Evolutionary conservation across 2,797 vertebrate genomes (phyloP).

Genomic region (Arrhamphus sclerolepis): DNA sequence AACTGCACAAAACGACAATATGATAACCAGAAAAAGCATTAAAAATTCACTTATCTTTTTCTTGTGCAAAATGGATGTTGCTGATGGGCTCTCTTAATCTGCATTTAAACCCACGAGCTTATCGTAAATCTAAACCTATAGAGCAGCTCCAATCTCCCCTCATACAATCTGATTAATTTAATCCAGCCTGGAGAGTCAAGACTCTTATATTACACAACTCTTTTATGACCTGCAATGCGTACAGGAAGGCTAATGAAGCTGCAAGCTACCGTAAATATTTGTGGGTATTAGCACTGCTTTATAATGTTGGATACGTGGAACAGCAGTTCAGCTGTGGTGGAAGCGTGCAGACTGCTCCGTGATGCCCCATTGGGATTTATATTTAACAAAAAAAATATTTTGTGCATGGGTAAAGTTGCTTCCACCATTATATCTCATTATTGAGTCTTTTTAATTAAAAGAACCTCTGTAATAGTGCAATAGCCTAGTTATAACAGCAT

Average conservation of each 20-base stretch:
- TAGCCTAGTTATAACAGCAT: no score
- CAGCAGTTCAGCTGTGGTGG: no score
- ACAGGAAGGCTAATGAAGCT: constrained; percentile 17
- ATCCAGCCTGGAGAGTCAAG: constrained; percentile 28
- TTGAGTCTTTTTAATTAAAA: no score
- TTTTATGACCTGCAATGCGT: constrained; percentile 10
- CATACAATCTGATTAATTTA: constrained; percentile 53
- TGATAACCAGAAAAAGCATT: constrained; percentile 1
- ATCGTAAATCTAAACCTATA: constrained; percentile 50
- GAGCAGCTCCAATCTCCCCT: constrained; percentile 41
- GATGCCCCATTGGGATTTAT: no score
- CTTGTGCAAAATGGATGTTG: constrained; percentile 5
- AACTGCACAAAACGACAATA: no score
- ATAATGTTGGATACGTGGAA: not conserved
- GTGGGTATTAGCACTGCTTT: not conserved
- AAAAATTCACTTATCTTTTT: constrained; percentile 2
- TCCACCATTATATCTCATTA: no score
- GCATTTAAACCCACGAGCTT: constrained; percentile 34
- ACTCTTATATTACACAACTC: constrained; percentile 15
- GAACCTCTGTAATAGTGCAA: no score
- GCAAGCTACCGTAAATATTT: not conserved
- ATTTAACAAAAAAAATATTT: no score
- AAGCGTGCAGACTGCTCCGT: no score
- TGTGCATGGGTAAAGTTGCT: no score
- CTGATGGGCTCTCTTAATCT: constrained; percentile 35